Evolutionary conservation across 30 jellyfish, hydroid and myxozoan species (phyloP).

Genomic region (Mastigias papua): DNA sequence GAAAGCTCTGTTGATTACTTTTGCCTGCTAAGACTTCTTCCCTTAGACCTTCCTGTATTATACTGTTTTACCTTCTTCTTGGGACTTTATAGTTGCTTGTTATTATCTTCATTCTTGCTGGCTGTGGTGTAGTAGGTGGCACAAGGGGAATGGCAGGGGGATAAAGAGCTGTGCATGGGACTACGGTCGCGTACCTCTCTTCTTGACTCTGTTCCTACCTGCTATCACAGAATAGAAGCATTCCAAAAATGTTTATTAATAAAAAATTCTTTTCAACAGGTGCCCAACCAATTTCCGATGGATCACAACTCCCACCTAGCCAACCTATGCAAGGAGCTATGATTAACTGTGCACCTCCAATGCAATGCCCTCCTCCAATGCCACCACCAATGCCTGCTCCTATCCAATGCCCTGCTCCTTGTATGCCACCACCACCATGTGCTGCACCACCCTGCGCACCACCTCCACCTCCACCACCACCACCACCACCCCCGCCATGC

Average conservation of each 20-base stretch:
- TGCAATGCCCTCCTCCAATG: constrained; percentile 79
- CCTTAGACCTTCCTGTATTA: neutral
- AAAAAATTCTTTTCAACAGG: constrained; percentile 51
- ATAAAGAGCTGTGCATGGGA: constrained; percentile 23
- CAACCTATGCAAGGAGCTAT: constrained; percentile 80
- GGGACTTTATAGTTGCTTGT: neutral
- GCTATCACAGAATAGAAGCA: neutral
- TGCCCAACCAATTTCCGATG: constrained; percentile 78
- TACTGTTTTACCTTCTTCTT: neutral
- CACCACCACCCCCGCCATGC: constrained; percentile 88
- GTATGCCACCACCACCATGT: constrained; percentile 80
- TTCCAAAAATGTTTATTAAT: neutral
- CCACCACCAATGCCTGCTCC: constrained; percentile 83
- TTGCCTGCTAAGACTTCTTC: neutral
- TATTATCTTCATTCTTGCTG: neutral
- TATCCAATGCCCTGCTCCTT: constrained; percentile 76
- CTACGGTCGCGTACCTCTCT: constrained; percentile 12
- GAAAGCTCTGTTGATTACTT: neutral
- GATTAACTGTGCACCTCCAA: constrained; percentile 78
- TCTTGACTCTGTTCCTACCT: neutral
- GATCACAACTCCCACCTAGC: constrained; percentile 66
- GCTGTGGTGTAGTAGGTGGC: constrained; percentile 62
- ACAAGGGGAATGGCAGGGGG: constrained; percentile 73
- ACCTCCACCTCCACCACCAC: constrained; percentile 84
- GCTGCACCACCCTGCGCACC: constrained; percentile 80